A percentile compares a stretch with the other conserved stretches of the same genome.
Evolutionary conservation across 1,140 invertebrate species (phyloP).

Genomic region (Mamestra configurata): DNA sequence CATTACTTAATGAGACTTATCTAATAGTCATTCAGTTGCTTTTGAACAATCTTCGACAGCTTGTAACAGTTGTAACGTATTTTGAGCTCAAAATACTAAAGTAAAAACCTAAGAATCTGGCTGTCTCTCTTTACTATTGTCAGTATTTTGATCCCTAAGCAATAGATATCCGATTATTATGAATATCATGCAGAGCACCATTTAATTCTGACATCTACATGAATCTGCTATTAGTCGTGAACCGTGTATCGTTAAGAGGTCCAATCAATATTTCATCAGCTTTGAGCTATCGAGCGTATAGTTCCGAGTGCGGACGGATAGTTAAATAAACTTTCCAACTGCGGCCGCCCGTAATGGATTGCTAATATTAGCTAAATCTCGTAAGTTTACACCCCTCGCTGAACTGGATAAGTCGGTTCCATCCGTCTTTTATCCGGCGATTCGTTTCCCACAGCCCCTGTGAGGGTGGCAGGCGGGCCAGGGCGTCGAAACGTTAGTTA

Average conservation of each 20-base stretch:
- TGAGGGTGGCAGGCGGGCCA: conserved; percentile 32
- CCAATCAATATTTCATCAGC: conserved; percentile 50
- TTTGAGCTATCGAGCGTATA: conserved; percentile 18
- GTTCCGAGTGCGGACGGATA: conserved; percentile 39
- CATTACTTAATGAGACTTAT: too few relatives aligned
- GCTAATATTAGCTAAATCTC: conserved; percentile 84
- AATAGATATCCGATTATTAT: background rate
- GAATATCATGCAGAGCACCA: background rate
- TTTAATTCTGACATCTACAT: background rate
- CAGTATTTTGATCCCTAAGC: too few relatives aligned
- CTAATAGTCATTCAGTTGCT: too few relatives aligned
- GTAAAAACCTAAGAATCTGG: too few relatives aligned
- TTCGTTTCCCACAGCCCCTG: conserved; percentile 47
- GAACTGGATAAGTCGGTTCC: conserved; percentile 70
- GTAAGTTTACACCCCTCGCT: conserved; percentile 69
- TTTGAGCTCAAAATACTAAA: too few relatives aligned
- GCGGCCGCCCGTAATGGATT: conserved; percentile 75
- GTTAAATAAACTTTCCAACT: conserved; percentile 52
- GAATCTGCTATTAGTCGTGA: conserved; percentile 10
- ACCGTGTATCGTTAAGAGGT: conserved; percentile 28
- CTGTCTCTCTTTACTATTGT: background rate
- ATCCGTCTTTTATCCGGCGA: conserved; percentile 79
- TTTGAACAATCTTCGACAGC: too few relatives aligned
- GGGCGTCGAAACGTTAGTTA: conserved; percentile 66
- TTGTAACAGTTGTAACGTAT: too few relatives aligned